phyloP scores from a whole-genome alignment of 1,140 invertebrate species.

The Proctacanthus coquilletti region DNA sequence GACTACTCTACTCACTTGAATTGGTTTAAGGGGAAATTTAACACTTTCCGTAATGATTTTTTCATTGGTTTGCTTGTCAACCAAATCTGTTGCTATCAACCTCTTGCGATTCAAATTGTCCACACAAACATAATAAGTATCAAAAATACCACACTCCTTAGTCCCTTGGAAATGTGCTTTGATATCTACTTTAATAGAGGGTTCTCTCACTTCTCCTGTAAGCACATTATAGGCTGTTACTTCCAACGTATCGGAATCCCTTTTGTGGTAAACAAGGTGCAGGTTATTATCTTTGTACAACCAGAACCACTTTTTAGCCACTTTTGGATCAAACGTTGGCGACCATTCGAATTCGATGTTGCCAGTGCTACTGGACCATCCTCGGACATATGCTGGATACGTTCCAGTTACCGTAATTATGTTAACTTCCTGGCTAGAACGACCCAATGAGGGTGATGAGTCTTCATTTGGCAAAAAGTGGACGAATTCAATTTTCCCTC shows the following conservation, averaged over 20 bases:
- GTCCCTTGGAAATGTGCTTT: too few species aligned
- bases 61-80: constrained; percentile 18
- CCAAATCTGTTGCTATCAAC: constrained; percentile 34
- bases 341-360: constrained; percentile 42
- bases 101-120: constrained; percentile 30
- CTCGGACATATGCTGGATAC: constrained; percentile 54
- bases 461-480: constrained; percentile 31
- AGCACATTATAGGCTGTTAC: constrained; percentile 48
- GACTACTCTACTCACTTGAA: too few species aligned
- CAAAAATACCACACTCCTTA: constrained; percentile 45
- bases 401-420: constrained; percentile 56
- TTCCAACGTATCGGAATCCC: constrained; percentile 50
- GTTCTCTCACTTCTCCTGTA: constrained; percentile 42
- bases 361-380: constrained; percentile 60
- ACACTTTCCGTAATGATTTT: constrained; percentile 9
- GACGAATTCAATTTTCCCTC: constrained; percentile 42
- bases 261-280: constrained; percentile 49
- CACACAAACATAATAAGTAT: constrained; percentile 45
- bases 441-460: constrained; percentile 4
- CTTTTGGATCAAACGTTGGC: too few species aligned
- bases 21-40: too few species aligned
- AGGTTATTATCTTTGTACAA: constrained; percentile 44
- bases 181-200: constrained; percentile 41
- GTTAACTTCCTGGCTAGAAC: constrained; percentile 31
- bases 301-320: constrained; percentile 38